These are phyloP conservation scores for Exaiptasia diaphana DNA, from an alignment of 64 coral and sea anemone species.

Conservation along the genomic window DNA sequence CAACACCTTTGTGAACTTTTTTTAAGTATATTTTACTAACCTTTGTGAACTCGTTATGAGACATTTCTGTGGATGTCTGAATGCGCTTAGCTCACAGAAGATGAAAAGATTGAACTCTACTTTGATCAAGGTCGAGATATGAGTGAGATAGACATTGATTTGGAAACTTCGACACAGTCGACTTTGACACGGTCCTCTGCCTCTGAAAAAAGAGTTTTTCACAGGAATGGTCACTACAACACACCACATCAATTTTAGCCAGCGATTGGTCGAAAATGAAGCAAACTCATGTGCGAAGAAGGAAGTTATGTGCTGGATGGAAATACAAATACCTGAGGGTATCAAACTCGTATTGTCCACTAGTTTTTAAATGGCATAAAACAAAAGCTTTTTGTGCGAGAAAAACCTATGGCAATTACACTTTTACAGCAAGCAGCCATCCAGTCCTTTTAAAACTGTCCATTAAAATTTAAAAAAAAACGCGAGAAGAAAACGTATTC, in stretches of 20 bases:
- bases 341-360: background rate
- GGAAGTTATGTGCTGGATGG: background rate
- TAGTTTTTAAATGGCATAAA: slow-evolving; percentile 10
- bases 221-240: background rate
- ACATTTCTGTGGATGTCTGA: too few species aligned
- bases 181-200: background rate
- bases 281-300: background rate
- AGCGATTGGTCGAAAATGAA: background rate
- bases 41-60: too few species aligned
- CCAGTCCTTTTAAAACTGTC: background rate
- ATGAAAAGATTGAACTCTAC: too few species aligned
- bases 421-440: background rate
- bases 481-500: background rate
- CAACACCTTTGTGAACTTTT: too few species aligned
- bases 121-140: too few species aligned
- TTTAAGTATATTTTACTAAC: too few species aligned
- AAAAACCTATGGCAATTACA: background rate
- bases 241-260: background rate
- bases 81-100: too few species aligned
- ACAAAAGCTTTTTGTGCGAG: background rate
- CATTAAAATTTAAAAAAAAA: background rate
- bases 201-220: background rate
- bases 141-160: background rate
- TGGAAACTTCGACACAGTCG: background rate
- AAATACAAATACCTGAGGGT: background rate